Percentiles rank a stretch among this genome's conserved stretches.
Conservation (phyloP, 2,113 vertebrate species). For the Semicossyphus pulcher region DNA sequence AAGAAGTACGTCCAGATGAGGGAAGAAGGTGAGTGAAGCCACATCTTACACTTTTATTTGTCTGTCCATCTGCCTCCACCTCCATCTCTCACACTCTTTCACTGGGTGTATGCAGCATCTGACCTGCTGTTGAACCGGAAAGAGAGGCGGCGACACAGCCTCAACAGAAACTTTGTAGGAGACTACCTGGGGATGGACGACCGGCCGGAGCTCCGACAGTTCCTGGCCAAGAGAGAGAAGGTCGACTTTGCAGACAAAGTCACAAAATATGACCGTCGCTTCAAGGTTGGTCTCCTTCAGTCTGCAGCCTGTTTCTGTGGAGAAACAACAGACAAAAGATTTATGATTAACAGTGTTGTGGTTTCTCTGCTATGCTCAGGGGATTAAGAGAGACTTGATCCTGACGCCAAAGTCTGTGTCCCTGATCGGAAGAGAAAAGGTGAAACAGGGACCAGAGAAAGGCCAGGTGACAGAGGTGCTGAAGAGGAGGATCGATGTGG, state of each 20-base stretch:
- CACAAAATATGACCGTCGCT: conserved; percentile 94
- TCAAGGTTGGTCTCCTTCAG: conserved; percentile 87
- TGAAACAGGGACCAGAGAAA: conserved; percentile 95
- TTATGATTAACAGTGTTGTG: not conserved
- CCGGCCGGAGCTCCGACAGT: conserved; percentile 93
- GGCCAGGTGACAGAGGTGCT: conserved; percentile 94
- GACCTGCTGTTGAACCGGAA: conserved; percentile 95
- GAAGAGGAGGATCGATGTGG: conserved; percentile 92
- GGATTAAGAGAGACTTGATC: conserved; percentile 94
- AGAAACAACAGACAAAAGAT: not conserved
- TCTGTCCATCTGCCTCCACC: not conserved
- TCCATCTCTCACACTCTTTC: not conserved
- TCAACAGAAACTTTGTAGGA: conserved; percentile 97
- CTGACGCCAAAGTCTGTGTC: conserved; percentile 94
- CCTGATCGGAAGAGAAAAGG: conserved; percentile 94
- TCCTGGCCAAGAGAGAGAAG: conserved; percentile 95
- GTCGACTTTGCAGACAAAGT: conserved; percentile 96
- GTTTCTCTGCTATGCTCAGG: conserved; percentile 73
- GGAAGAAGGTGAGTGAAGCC: conserved; percentile 91
- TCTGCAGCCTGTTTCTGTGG: not conserved
- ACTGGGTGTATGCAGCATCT: conserved; percentile 84
- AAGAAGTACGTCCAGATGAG: conserved; percentile 99
- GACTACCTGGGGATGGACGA: conserved; percentile 99
- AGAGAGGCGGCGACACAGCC: conserved; percentile 94
- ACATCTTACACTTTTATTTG: not conserved